A percentile compares a stretch with the other conserved stretches of the same genome.
These are phyloP conservation scores for Netelia melanura DNA, from an alignment of 2,888 invertebrate genomes.

Conservation along the genomic window DNA sequence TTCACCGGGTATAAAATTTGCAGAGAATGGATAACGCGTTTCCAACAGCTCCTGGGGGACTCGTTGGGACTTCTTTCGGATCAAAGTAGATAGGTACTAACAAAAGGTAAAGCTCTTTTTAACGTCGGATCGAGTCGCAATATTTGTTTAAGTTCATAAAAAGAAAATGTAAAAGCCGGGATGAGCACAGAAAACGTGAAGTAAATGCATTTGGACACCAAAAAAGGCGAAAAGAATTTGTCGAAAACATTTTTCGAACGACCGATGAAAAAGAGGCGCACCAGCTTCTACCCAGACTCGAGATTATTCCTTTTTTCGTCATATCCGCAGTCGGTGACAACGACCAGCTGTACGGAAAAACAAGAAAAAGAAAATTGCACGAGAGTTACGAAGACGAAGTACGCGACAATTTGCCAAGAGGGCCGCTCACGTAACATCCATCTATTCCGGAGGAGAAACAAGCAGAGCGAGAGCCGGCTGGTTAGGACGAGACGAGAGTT, in stretches of 20 bases:
- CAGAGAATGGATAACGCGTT: too few relatives aligned
- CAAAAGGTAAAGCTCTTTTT: too few relatives aligned
- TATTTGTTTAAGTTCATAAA: not conserved
- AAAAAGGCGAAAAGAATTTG: not conserved
- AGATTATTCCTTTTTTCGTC: not conserved
- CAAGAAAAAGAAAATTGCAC: constrained; percentile 1
- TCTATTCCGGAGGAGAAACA: constrained; percentile 37
- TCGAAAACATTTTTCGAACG: not conserved
- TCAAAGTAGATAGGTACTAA: too few relatives aligned
- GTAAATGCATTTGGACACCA: not conserved
- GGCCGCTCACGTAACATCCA: constrained; percentile 47
- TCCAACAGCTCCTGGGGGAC: too few relatives aligned
- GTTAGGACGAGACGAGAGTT: not conserved
- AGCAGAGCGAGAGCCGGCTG: not conserved
- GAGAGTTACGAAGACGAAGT: constrained; percentile 56
- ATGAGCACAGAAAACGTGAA: too few relatives aligned
- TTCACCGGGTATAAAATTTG: too few relatives aligned
- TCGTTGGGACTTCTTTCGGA: too few relatives aligned
- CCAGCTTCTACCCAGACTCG: not conserved
- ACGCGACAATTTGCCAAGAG: constrained; percentile 54
- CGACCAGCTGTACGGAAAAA: constrained; percentile 3
- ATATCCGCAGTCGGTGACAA: constrained; percentile 7
- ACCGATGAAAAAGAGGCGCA: not conserved
- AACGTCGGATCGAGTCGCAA: not conserved
- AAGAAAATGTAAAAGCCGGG: not conserved